A percentile compares a stretch with the other conserved stretches of the same genome.
Evolutionary conservation across 1,140 invertebrate species (phyloP).

Genomic region (Ceratina calcarata): DNA sequence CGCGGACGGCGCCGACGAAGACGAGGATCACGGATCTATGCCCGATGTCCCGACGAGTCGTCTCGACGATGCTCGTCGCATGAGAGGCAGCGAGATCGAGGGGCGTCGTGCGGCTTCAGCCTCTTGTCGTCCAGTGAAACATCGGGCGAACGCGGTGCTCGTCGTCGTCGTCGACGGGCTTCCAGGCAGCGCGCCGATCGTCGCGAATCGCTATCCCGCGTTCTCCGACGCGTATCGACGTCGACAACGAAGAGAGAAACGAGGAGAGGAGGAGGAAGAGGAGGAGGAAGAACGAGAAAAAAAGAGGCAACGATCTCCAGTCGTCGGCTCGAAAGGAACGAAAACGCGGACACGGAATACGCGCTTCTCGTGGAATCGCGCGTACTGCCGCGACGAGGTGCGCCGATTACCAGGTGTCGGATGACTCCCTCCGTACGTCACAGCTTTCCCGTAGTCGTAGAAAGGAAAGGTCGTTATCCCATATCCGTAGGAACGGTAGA

Average conservation of each 20-base stretch:
- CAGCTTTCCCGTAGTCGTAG: constrained; percentile 74
- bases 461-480: constrained; percentile 61
- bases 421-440: constrained; percentile 73
- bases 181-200: constrained; percentile 23
- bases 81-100: constrained; percentile 15
- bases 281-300: neutral
- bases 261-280: neutral
- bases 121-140: no score
- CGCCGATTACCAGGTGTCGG: constrained; percentile 72
- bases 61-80: constrained; percentile 22
- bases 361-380: no score
- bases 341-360: neutral
- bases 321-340: neutral
- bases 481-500: constrained; percentile 20
- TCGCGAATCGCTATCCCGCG: neutral
- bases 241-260: neutral
- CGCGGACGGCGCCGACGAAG: constrained; percentile 60
- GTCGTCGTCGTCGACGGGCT: constrained; percentile 21
- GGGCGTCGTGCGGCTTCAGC: no score
- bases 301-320: neutral
- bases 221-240: neutral
- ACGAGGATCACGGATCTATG: constrained; percentile 43
- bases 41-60: constrained; percentile 35
- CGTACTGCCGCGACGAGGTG: constrained; percentile 39
- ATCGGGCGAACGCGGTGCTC: neutral